Conservation (phyloP, 1,140 invertebrate genomes). For the Ceratina japonica region DNA sequence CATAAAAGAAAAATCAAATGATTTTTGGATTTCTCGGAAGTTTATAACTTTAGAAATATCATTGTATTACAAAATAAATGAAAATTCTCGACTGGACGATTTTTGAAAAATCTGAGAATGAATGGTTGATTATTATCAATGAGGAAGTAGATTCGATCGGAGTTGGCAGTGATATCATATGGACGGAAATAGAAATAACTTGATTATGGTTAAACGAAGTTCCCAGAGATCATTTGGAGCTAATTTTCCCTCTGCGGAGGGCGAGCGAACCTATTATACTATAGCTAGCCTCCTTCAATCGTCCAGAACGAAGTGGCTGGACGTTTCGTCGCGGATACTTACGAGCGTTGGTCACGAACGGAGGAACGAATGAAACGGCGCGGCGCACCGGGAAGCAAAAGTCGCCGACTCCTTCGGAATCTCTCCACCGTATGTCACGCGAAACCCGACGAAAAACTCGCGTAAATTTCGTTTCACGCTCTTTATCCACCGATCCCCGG, state of each 20-base stretch:
- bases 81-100: too few species aligned
- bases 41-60: too few species aligned
- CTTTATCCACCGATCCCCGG: slow-evolving; percentile 15
- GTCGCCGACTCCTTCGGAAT: slow-evolving; percentile 40
- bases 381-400: slow-evolving; percentile 1
- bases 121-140: too few species aligned
- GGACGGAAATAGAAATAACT: too few species aligned
- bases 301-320: slow-evolving; percentile 20
- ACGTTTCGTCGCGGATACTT: slow-evolving; percentile 51
- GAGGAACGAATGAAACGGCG: too few species aligned
- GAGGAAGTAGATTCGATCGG: too few species aligned
- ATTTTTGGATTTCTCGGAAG: too few species aligned
- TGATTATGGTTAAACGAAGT: neutral
- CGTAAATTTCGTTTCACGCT: slow-evolving; percentile 18
- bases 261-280: slow-evolving; percentile 19
- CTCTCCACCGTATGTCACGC: neutral
- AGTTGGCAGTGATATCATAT: too few species aligned
- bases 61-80: too few species aligned
- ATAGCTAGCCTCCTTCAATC: slow-evolving; percentile 40
- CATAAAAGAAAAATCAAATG: too few species aligned
- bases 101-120: too few species aligned
- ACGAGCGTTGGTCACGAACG: slow-evolving; percentile 52
- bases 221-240: neutral
- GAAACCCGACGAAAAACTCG: neutral
- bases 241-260: neutral